Evolutionary conservation across 2,797 vertebrate species (phyloP), one percentile per base, ranked within the genome.

Genomic region (Trachops cirrhosus): DNA sequence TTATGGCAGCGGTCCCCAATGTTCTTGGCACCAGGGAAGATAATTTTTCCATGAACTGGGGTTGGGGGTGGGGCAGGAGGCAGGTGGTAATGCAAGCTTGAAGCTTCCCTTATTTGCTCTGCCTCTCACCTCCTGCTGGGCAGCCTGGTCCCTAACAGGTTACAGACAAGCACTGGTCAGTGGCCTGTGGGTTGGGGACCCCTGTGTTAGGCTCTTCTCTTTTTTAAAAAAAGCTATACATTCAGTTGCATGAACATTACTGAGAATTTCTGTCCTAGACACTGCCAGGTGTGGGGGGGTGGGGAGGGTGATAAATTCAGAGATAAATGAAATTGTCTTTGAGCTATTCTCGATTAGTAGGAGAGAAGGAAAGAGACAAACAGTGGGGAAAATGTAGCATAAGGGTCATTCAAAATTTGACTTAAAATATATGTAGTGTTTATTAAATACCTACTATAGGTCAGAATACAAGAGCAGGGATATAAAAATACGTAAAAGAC

Each of bases 191-290:
- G 26, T 29, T 32, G 26, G 59, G 26, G 26, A 62, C 26, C 26
- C 29, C 29, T 54, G 12, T 50, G 5, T 86, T 92, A 37, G 24
- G 48, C 21, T 54, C n/a, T 41, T 71, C 37, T 78, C 22, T 78
- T 52, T 34, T 52, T 18, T 15, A 82, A 62, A 86, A 21, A 89
- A 87, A 68, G 11, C 10, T 92, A 3, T 87, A 86, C 67, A 10
- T 94, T 89, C 71, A 79, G 4, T 80, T 92, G 50, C 87, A 39
- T 94, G 46, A 89, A 86, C 32, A 86, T 84, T 86, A 59, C n/a
- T 64, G 41, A 92, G 59, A 84, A 87, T 8, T 68, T 91, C 29
- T 64, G 29, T 54, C 71, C 22, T 79, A 77, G 73, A 41, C 9
- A 34, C 15, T 64, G 26, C 48, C 78, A 24, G n/a, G 34, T 78